Evolutionary conservation across 2,888 invertebrate genomes (phyloP).

Genomic region (Nomada ruficornis): DNA sequence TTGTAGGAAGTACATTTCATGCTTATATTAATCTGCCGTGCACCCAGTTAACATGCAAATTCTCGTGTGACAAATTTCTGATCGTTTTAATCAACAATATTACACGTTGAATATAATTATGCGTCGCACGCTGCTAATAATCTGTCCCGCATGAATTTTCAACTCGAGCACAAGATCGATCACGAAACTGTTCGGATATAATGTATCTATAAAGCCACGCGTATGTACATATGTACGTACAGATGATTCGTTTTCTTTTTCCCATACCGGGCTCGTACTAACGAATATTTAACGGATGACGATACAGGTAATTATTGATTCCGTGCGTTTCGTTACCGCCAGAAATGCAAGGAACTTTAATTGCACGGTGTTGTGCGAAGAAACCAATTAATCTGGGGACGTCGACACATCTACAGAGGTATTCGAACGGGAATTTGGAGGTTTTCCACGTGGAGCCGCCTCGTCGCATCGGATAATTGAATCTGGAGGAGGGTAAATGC

Average conservation of each 20-base stretch:
- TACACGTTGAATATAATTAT: no score
- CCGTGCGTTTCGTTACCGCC: slow-evolving; percentile 14
- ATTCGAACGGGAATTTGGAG: not conserved
- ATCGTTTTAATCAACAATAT: no score
- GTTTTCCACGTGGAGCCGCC: not conserved
- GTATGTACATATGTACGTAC: not conserved
- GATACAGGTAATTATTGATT: slow-evolving; percentile 1
- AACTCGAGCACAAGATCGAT: no score
- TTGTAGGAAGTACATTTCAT: no score
- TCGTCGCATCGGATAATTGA: slow-evolving; percentile 11
- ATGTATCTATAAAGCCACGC: not conserved
- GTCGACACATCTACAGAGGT: slow-evolving; percentile 3
- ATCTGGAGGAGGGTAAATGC: slow-evolving; percentile 13
- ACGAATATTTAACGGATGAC: not conserved
- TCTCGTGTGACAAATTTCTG: no score
- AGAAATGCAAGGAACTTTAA: slow-evolving; percentile 39
- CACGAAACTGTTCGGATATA: not conserved
- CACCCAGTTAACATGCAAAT: no score
- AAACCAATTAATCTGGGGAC: slow-evolving; percentile 35
- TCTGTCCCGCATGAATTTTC: not conserved
- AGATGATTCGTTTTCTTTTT: not conserved
- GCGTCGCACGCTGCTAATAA: not conserved
- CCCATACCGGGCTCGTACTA: not conserved
- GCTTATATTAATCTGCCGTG: no score
- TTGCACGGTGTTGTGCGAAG: slow-evolving; percentile 30